Conservation (phyloP, 2,113 vertebrate species). For the Montifringilla adamsi region DNA sequence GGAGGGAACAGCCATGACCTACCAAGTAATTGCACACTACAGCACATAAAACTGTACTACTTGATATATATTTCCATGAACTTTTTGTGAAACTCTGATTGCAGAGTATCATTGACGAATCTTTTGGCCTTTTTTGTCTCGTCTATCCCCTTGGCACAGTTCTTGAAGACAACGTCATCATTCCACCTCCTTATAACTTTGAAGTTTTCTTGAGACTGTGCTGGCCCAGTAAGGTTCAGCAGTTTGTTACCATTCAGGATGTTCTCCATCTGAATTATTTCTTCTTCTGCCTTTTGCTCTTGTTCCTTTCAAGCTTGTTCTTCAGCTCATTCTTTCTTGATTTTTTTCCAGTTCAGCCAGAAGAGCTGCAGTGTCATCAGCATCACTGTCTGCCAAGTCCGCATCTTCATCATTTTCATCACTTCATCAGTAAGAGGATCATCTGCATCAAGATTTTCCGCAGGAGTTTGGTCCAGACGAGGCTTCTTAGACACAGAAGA, state of each 20-base stretch:
- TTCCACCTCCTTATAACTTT: conserved; percentile 92
- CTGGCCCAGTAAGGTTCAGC: conserved; percentile 89
- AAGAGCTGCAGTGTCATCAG: too few relatives aligned
- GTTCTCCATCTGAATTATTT: conserved; percentile 96
- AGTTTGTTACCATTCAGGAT: conserved; percentile 94
- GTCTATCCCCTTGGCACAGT: conserved; percentile 95
- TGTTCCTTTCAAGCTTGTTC: conserved; percentile 76
- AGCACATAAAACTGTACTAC: conserved; percentile 75
- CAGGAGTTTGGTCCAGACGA: too few relatives aligned
- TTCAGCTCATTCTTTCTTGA: too few relatives aligned
- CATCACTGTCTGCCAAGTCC: too few relatives aligned
- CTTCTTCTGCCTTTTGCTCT: conserved; percentile 96
- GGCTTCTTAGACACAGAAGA: too few relatives aligned
- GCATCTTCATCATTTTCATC: too few relatives aligned
- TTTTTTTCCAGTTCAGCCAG: too few relatives aligned
- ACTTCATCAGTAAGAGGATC: too few relatives aligned
- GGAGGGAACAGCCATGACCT: not conserved
- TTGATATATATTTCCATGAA: conserved; percentile 99
- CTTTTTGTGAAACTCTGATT: conserved; percentile 88
- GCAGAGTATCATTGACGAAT: conserved; percentile 94
- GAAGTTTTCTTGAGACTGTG: conserved; percentile 80
- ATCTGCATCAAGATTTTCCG: too few relatives aligned
- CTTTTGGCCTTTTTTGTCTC: conserved; percentile 94
- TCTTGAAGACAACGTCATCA: conserved; percentile 98
- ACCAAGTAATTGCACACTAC: conserved; percentile 24